Evolutionary conservation across 2,888 invertebrate genomes (phyloP), one percentile per base, ranked within the genome.

Genomic region (Ypsolopha scabrella): DNA sequence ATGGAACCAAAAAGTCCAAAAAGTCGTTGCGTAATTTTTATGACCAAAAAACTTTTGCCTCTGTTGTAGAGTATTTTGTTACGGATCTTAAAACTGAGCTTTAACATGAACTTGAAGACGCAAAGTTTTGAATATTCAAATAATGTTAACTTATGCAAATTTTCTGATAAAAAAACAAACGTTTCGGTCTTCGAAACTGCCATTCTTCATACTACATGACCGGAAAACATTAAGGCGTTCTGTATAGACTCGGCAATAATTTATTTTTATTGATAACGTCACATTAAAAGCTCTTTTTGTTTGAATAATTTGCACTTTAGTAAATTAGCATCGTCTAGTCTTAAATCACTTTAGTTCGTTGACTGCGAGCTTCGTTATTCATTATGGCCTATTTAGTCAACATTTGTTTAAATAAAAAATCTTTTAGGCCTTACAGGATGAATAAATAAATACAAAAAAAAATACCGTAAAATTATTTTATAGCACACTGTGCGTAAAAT

Each of bases 21-120:
- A 52, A 39, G 14, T 7, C 51, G 59, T 79, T 80, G 73, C 64
- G 64, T 67, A 74, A 75, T 64, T 72, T 70, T 72, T 71, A 73
- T 64, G 69, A 64, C 60, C 51, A 56, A 63, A 68, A 65, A 61
- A 70, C 69, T 72, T 67, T n/a, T 7, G 33, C 10, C 11, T 34
- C 35, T 45, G 7, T 45, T 45, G 45, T 45, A 2, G 35, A 33
- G 10, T 9, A 45, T 45, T 45, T 45, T 33, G 34, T 45, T 45
- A 34, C 11, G 10, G 35, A 33, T 7, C 4, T 34, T 10, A 8
- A n/a, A 33, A 33, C 34, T 34, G 45, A 10, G 9, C 6, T 45
- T 45, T 9, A 35, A 7, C 14, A 24, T 24, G 24, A 24, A 24
- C 24, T 24, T 24, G 24, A 24, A 24, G 4, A 24, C 24, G 24